Evolutionary conservation across 2,797 vertebrate genomes (phyloP), one percentile per base, ranked within the genome.

Genomic region (Distichodus sexfasciatus): DNA sequence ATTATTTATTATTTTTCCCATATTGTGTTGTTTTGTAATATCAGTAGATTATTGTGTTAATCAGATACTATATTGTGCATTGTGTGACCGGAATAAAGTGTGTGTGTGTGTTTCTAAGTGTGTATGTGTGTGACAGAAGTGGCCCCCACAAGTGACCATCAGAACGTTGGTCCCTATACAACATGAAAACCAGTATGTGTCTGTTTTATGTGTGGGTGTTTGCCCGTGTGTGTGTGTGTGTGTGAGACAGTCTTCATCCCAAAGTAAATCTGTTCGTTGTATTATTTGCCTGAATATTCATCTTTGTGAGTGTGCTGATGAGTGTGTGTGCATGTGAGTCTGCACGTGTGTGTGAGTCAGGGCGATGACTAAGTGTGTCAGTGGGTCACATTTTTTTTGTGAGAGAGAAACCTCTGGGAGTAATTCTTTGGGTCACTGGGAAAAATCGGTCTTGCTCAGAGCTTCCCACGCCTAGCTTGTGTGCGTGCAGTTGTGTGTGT

Each of bases 371-470:
- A 76, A 71, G 57, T 48, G 58, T 55, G 64, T 60, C 66, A 73
- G 70, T 71, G 74, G 66, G 73, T 62, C 54, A 50, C 62, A 63
- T 76, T 76, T 67, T 66, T 61, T n/a, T n/a, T n/a, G n/a, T n/a
- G n/a, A n/a, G 53, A 29, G 59, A 19, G 6, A 36, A 57, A 57
- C 77, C 61, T 23, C 40, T 64, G 74, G 77, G 71, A 68, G 62
- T 33, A 76, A 57, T 10, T 12, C 12, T 35, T 59, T 38, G 61
- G 61, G 66, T 72, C 69, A 66, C 60, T 55, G 46, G 59, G 41
- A 71, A 71, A 53, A 67, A 57, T 67, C 14, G 46, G 51, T 71
- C 65, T 31, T 64, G 29, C 60, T 55, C 46, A 31, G 11, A 21
- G 17, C 50, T 74, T 68, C 74, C 74, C 65, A 75, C 67, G 58